phyloP scores from a whole-genome alignment of 35 echinoderm and acorn worm genomes.

The Diadema setosum region DNA sequence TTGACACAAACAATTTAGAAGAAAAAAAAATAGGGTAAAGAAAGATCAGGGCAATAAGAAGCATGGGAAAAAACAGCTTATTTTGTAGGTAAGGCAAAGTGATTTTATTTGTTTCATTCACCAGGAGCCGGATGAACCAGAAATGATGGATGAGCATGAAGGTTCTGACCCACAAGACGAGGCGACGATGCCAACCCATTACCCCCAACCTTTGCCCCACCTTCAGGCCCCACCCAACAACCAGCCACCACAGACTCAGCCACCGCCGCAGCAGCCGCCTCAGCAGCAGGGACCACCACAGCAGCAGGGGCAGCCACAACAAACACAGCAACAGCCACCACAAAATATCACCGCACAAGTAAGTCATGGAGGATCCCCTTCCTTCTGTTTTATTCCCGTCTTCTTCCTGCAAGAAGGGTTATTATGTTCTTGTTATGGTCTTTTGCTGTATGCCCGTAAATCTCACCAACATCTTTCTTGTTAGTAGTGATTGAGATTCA shows the following conservation, averaged over 20 bases:
- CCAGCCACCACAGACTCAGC: slow-evolving; percentile 4
- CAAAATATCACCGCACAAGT: slow-evolving; percentile 69
- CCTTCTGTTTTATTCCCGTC: neutral
- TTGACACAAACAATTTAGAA: too few relatives aligned
- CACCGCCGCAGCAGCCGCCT: neutral
- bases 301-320: neutral
- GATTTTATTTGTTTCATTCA: too few relatives aligned
- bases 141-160: slow-evolving; percentile 92
- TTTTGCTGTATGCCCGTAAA: too few relatives aligned
- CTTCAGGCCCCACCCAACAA: slow-evolving; percentile 48
- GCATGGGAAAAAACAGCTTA: too few relatives aligned
- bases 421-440: too few relatives aligned
- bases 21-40: too few relatives aligned
- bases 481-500: too few relatives aligned
- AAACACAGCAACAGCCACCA: slow-evolving; percentile 33
- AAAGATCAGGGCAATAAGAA: too few relatives aligned
- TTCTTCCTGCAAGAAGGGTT: too few relatives aligned
- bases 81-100: too few relatives aligned
- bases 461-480: too few relatives aligned
- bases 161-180: slow-evolving; percentile 75
- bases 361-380: neutral
- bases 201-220: slow-evolving; percentile 50
- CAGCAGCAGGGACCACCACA: slow-evolving; percentile 11
- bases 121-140: slow-evolving; percentile 90
- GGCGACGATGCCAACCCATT: neutral